Conservation (phyloP, 2,113 vertebrate species). For the Cephalopholis sonnerati region DNA sequence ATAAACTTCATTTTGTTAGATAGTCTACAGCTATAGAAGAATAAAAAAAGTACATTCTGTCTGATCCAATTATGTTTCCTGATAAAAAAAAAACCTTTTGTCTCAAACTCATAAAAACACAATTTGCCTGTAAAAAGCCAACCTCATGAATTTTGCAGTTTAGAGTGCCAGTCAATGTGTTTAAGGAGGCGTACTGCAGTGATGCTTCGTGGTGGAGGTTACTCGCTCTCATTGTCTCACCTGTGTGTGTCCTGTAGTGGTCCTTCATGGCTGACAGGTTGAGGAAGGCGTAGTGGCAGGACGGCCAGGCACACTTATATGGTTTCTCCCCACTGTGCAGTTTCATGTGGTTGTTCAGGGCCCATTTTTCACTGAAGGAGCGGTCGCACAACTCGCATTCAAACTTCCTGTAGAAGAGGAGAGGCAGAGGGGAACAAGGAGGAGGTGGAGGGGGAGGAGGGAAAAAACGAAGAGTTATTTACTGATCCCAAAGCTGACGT, state of each 20-base stretch:
- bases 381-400: conserved; percentile 95
- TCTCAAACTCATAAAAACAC: conserved; percentile 46
- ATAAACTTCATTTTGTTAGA: conserved; percentile 67
- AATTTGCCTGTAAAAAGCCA: conserved; percentile 32
- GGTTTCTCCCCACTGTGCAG: conserved; percentile 98
- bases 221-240: conserved; percentile 80
- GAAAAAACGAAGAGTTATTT: conserved; percentile 73
- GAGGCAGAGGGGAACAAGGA: conserved; percentile 34
- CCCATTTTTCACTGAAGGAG: conserved; percentile 98
- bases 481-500: conserved; percentile 70
- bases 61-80: conserved; percentile 61
- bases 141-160: conserved; percentile 38
- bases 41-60: conserved; percentile 59
- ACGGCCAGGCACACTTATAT: conserved; percentile 95
- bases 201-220: conserved; percentile 9
- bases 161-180: conserved; percentile 43
- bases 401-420: conserved; percentile 90
- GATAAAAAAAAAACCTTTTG: conserved; percentile 65
- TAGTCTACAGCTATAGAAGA: conserved; percentile 53
- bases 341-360: conserved; percentile 99
- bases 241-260: conserved; percentile 98
- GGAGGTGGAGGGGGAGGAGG: conserved; percentile 22
- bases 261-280: conserved; percentile 98
- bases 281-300: conserved; percentile 98
- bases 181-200: conserved; percentile 18